Conservation (phyloP, 1,140 invertebrate species). For the Pectinophora gossypiella region DNA sequence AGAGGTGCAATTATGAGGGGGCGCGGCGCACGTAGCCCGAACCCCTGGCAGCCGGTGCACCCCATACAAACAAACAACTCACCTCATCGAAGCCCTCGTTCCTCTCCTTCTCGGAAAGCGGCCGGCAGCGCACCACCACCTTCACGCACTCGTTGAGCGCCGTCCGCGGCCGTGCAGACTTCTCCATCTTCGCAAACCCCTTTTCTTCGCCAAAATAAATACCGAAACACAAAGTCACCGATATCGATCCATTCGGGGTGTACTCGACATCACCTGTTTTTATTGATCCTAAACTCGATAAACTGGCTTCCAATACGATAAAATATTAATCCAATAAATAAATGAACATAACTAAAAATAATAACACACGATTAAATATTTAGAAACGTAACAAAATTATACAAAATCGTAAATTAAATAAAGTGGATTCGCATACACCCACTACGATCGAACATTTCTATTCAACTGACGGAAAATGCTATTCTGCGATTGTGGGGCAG, state of each 20-base stretch:
- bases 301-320: background rate
- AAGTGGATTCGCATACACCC: slow-evolving; percentile 39
- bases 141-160: slow-evolving; percentile 86
- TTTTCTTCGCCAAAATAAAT: slow-evolving; percentile 31
- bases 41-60: no score
- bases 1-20: slow-evolving; percentile 12
- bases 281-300: slow-evolving; percentile 21
- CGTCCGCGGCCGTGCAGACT: slow-evolving; percentile 66
- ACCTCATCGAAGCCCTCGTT: slow-evolving; percentile 83
- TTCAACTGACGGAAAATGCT: slow-evolving; percentile 41
- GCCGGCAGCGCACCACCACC: slow-evolving; percentile 93
- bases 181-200: slow-evolving; percentile 61
- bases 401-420: slow-evolving; percentile 61
- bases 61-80: slow-evolving; percentile 48
- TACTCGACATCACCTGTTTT: slow-evolving; percentile 59
- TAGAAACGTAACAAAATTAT: slow-evolving; percentile 53
- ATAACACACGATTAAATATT: slow-evolving; percentile 43
- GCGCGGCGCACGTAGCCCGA: slow-evolving; percentile 54
- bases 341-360: slow-evolving; percentile 26
- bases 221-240: slow-evolving; percentile 54
- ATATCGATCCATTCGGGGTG: slow-evolving; percentile 71
- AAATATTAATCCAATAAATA: slow-evolving; percentile 8
- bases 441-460: slow-evolving; percentile 49
- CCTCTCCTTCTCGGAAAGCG: slow-evolving; percentile 89
- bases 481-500: no score